A percentile compares a stretch with the other conserved stretches of the same genome.
Evolutionary conservation across 2,888 invertebrate species (phyloP).

Genomic region (Baronia brevicornis): DNA sequence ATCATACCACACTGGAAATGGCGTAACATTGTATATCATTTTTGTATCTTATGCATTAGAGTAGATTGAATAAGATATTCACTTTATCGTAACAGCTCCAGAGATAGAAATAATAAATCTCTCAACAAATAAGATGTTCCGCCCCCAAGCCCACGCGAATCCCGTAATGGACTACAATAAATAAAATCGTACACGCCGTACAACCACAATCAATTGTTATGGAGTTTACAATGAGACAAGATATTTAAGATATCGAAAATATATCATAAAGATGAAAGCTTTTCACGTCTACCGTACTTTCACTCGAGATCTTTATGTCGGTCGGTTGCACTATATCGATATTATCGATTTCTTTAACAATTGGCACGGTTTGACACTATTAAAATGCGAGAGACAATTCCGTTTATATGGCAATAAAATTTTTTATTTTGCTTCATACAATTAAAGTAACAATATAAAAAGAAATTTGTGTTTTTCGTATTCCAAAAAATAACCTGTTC

Average conservation of each 20-base stretch:
- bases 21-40: not conserved
- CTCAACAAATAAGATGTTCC: slow-evolving; percentile 12
- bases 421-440: too few relatives aligned
- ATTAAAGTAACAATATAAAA: too few relatives aligned
- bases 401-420: too few relatives aligned
- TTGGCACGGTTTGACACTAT: too few relatives aligned
- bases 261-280: slow-evolving; percentile 2
- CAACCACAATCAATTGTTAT: slow-evolving; percentile 11
- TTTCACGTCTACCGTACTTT: not conserved
- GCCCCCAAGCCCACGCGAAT: slow-evolving; percentile 11
- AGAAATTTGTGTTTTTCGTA: too few relatives aligned
- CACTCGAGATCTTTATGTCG: not conserved
- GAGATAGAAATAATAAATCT: slow-evolving; percentile 11
- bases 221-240: slow-evolving; percentile 2
- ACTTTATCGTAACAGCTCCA: not conserved
- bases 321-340: not conserved
- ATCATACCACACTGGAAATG: not conserved
- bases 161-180: slow-evolving; percentile 10
- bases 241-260: slow-evolving; percentile 1
- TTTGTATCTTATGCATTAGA: not conserved
- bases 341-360: too few relatives aligned
- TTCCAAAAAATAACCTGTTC: too few relatives aligned
- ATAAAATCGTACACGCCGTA: slow-evolving; percentile 9
- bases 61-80: not conserved
- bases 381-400: too few relatives aligned